These are phyloP conservation scores for Conus canariensis DNA, from an alignment of 2,888 invertebrate species.

Conservation along the genomic window DNA sequence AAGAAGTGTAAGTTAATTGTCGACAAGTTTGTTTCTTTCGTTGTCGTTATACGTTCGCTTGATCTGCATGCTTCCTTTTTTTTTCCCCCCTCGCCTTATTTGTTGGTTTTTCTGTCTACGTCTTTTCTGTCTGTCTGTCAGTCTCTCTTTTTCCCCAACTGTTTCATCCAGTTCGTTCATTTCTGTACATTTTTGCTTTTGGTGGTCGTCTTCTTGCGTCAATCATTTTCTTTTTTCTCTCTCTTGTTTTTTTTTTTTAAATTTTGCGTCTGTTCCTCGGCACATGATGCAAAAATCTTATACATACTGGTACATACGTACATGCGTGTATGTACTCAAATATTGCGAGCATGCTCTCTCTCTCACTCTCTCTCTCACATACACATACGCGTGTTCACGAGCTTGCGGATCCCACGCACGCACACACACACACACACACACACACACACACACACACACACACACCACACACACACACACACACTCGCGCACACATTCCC, in stretches of 20 bases:
- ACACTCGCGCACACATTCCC: not conserved
- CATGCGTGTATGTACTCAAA: not conserved
- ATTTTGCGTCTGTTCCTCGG: no score
- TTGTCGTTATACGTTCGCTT: no score
- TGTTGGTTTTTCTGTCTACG: not conserved
- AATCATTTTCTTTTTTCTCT: no score
- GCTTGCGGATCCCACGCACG: not conserved
- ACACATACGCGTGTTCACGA: not conserved
- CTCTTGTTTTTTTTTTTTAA: no score
- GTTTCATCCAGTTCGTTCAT: not conserved
- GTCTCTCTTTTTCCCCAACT: not conserved
- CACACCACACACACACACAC: not conserved
- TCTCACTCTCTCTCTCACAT: not conserved
- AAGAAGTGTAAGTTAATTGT: not conserved
- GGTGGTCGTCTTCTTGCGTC: no score
- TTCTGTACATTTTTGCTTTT: not conserved
- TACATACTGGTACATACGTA: not conserved
- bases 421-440: slow-evolving; percentile 9
- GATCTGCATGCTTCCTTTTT: not conserved
- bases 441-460: not conserved
- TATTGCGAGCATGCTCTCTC: no score
- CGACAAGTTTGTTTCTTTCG: not conserved
- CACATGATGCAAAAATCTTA: not conserved
- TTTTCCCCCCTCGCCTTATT: not conserved
- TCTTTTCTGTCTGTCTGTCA: not conserved